Conservation (phyloP, 2,888 invertebrate genomes). For the Ptychoptera albimana region DNA sequence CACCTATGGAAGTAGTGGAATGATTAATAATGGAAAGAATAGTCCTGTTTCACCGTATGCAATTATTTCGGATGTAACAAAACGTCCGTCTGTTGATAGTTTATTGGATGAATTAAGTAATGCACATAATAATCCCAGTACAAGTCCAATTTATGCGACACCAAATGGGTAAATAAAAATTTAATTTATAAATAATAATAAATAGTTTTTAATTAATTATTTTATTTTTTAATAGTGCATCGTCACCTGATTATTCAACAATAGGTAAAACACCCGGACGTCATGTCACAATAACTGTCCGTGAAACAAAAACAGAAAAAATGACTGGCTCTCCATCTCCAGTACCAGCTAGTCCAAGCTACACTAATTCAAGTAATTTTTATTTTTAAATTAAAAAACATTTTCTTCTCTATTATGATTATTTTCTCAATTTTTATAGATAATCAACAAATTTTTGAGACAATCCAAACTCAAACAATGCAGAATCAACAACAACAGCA, state of each 20-base stretch:
- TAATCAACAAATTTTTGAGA: neutral
- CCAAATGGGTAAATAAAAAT: conserved; percentile 49
- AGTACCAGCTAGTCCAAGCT: conserved; percentile 2
- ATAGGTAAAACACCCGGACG: conserved; percentile 27
- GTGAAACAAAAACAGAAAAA: conserved; percentile 42
- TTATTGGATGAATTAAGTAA: conserved; percentile 67
- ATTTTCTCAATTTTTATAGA: neutral
- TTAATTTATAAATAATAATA: neutral
- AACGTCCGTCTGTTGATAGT: conserved; percentile 73
- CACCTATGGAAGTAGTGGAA: neutral
- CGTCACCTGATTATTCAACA: conserved; percentile 7
- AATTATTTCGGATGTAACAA: conserved; percentile 23
- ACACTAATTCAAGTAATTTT: neutral
- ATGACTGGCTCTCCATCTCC: conserved; percentile 22
- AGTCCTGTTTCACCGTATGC: conserved; percentile 31
- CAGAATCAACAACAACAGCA: neutral
- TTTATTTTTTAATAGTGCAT: conserved; percentile 1
- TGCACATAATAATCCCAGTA: conserved; percentile 15
- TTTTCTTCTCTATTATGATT: neutral
- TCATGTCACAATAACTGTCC: conserved; percentile 41
- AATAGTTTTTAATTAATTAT: neutral
- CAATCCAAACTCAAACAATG: conserved; percentile 1
- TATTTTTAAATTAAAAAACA: neutral
- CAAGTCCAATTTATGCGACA: conserved; percentile 37
- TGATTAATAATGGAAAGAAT: conserved; percentile 28